Percentiles rank a stretch among this genome's conserved stretches.
Conservation (phyloP, 2,797 vertebrate species). For the Arrhamphus sclerolepis region DNA sequence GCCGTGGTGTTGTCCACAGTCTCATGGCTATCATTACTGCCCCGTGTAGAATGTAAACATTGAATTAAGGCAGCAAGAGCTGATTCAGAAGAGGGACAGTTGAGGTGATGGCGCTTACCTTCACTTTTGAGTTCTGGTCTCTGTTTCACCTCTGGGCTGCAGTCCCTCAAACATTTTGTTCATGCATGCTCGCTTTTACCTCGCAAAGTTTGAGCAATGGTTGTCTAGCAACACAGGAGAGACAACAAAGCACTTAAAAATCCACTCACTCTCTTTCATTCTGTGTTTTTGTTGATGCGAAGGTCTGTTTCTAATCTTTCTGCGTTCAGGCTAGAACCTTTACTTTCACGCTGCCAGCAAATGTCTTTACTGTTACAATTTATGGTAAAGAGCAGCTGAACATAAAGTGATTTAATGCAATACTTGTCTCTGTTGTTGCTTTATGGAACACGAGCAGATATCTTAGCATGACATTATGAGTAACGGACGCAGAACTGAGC, state of each 20-base stretch:
- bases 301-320: not conserved
- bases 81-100: conserved; percentile 65
- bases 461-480: too few species aligned
- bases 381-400: not conserved
- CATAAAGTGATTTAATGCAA: not conserved
- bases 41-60: conserved; percentile 75
- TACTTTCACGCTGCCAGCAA: conserved; percentile 6
- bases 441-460: too few species aligned
- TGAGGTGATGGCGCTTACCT: conserved; percentile 43
- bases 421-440: too few species aligned
- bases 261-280: too few species aligned
- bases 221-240: conserved; percentile 17
- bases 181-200: conserved; percentile 15
- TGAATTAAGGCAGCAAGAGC: conserved; percentile 65
- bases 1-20: conserved; percentile 69
- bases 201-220: conserved; percentile 29
- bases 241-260: not conserved
- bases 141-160: conserved; percentile 60
- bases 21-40: conserved; percentile 79
- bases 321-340: not conserved
- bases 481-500: too few species aligned
- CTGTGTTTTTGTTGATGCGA: conserved; percentile 3
- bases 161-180: conserved; percentile 33
- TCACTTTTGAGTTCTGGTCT: conserved; percentile 43
- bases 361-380: too few species aligned